phyloP scores from a whole-genome alignment of 2,888 invertebrate species.

The Bellardia pandia region DNA sequence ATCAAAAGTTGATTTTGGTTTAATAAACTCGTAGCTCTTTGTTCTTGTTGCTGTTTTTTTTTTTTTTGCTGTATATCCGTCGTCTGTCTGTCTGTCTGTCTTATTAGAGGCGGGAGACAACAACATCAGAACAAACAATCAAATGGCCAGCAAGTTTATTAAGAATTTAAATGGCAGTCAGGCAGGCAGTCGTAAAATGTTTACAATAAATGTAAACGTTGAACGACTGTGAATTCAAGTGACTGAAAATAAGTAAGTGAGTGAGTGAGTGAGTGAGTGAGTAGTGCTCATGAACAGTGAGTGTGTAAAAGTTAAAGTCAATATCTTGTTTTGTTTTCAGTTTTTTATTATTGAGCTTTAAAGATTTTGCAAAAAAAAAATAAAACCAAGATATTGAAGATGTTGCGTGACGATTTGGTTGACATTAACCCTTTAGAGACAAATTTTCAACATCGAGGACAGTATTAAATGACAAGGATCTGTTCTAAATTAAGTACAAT shows the following conservation, averaged over 20 bases:
- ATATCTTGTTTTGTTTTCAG: background rate
- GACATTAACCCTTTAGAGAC: slow-evolving; percentile 27
- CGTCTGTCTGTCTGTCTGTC: slow-evolving; percentile 31
- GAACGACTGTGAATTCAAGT: slow-evolving; percentile 32
- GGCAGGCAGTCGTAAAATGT: slow-evolving; percentile 60
- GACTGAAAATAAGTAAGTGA: slow-evolving; percentile 35
- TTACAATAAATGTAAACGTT: slow-evolving; percentile 33
- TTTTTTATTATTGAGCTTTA: slow-evolving; percentile 9
- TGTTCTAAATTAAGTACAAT: no score
- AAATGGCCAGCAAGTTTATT: slow-evolving; percentile 72
- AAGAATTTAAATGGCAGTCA: slow-evolving; percentile 70
- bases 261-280: slow-evolving; percentile 9
- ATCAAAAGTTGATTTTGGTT: slow-evolving; percentile 37
- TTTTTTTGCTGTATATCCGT: slow-evolving; percentile 10
- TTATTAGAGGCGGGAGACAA: slow-evolving; percentile 63
- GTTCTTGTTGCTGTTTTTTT: slow-evolving; percentile 8
- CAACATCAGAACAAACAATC: slow-evolving; percentile 68
- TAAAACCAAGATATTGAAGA: slow-evolving; percentile 26
- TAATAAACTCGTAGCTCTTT: slow-evolving; percentile 70
- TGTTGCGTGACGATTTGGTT: slow-evolving; percentile 42
- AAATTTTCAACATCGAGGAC: background rate
- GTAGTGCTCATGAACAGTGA: slow-evolving; percentile 1
- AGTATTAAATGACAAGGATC: background rate
- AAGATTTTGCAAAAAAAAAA: background rate
- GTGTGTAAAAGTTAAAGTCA: background rate